Base-by-base conservation (phyloP, 1,140 invertebrate genomes). In the Zaprionus africanus region DNA sequence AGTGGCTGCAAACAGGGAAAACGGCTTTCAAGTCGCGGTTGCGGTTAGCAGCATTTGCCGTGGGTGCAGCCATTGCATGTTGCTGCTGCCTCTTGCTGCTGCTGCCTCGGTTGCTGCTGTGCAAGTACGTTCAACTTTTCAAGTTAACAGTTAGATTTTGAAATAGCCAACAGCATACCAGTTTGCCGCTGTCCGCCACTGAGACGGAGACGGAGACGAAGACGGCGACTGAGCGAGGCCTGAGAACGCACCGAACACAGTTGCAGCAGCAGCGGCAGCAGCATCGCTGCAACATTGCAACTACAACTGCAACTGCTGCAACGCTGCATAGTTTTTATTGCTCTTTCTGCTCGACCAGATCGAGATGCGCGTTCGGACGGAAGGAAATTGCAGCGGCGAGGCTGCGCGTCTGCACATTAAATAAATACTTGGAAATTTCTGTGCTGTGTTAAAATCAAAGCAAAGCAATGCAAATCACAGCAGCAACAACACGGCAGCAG, bases 121-220 rank as follows among this genome's bases (percentile, higher is more conserved):
- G 85, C 85, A 73, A 85, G 85, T 90, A 90, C 85, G 86, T 90
- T 90, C 85, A 90, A 90, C 85, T 90, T 90, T 90, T 90, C 81
- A 83, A 90, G 85, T 90, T 82, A 90, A 90, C 85, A 90, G 85
- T 90, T 90, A 90, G 86, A 90, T 90, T 90, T 90, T 79, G 86
- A 90, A 90, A 90, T 90, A 76, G 85, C 85, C 85, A 90, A 43
- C 82, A 80, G 76, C 79, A 90, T 90, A 85, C 85, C 86, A 90
- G 85, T 90, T 90, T 86, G 63, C 34, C 19, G 46, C 46, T 51
- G 46, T 11, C 41, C 41, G 36, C 36, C 12, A 38, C 36, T 15
- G 13, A 15, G 13, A 13, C 34, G 12, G 36, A 38, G 36, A 36
- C 11, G 9, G 34, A 11, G 12, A 12, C 11, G 34, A 0, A 5